Conservation (phyloP, 2,888 invertebrate genomes). For the Suillia variegata region DNA sequence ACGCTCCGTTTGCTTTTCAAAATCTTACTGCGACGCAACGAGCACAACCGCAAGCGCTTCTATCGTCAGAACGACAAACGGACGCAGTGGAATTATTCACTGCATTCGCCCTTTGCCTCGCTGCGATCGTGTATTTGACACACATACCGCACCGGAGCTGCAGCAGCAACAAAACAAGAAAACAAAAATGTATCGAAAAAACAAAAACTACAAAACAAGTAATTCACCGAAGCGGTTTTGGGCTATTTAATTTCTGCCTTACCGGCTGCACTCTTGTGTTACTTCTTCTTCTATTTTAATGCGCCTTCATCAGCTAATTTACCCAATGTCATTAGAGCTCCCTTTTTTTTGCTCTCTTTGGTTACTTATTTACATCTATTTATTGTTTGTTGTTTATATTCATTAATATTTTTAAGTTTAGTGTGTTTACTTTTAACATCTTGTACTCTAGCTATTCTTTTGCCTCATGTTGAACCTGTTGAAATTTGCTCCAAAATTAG, state of each 20-base stretch:
- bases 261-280: neutral
- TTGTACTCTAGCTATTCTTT: neutral
- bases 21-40: too few relatives aligned
- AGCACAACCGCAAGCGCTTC: too few relatives aligned
- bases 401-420: too few relatives aligned
- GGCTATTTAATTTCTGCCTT: neutral
- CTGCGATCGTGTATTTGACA: neutral
- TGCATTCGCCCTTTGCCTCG: neutral
- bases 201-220: too few relatives aligned
- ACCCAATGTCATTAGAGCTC: too few relatives aligned
- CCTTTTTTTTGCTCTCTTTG: constrained; percentile 3
- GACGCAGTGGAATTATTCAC: neutral
- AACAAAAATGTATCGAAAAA: too few relatives aligned
- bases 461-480: constrained; percentile 4
- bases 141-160: too few relatives aligned
- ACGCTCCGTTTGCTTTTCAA: too few relatives aligned
- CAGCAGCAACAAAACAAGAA: too few relatives aligned
- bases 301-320: constrained; percentile 6
- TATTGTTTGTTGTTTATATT: neutral
- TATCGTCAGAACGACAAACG: neutral
- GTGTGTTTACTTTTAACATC: neutral
- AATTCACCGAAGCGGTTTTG: constrained; percentile 6
- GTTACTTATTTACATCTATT: neutral
- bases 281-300: neutral
- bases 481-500: neutral